Conservation (phyloP, 1,140 invertebrate genomes). For the Nasonia vitripennis region DNA sequence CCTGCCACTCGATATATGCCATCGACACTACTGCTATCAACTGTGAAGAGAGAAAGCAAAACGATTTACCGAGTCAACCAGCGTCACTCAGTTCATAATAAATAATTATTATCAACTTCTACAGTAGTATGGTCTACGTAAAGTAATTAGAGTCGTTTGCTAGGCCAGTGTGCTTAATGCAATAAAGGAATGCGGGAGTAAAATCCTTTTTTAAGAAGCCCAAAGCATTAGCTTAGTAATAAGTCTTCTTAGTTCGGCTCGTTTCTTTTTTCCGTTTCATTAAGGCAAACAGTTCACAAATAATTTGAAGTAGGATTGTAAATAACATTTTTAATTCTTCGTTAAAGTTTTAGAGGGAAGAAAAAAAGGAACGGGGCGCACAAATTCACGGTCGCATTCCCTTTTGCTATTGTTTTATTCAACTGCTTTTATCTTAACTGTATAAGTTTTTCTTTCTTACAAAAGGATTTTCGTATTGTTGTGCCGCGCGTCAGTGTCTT, state of each 20-base stretch:
- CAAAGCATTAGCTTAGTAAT: conserved; percentile 25
- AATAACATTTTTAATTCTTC: conserved; percentile 29
- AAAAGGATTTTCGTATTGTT: conserved; percentile 52
- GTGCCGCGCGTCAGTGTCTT: conserved; percentile 41
- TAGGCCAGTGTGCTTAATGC: conserved; percentile 53
- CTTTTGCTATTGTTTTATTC: conserved; percentile 7
- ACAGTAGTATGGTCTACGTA: conserved; percentile 51
- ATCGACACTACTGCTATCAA: conserved; percentile 53
- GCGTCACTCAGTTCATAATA: conserved; percentile 53
- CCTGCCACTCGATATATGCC: conserved; percentile 64
- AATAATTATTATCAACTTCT: conserved; percentile 53
- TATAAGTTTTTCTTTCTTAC: conserved; percentile 38
- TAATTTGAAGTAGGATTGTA: conserved; percentile 33
- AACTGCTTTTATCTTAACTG: conserved; percentile 16
- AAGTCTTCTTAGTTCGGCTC: conserved; percentile 14
- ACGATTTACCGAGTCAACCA: conserved; percentile 40
- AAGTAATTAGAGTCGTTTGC: conserved; percentile 51
- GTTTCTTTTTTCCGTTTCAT: conserved; percentile 18
- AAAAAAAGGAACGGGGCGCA: conserved; percentile 7
- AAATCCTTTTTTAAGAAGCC: conserved; percentile 54
- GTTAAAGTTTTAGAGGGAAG: conserved; percentile 4
- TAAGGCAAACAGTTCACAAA: background rate
- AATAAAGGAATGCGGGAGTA: conserved; percentile 47
- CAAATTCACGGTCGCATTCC: conserved; percentile 33
- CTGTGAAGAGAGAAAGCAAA: conserved; percentile 43